Evolutionary conservation across 1,140 invertebrate genomes (phyloP).

Genomic region (Drosophila pectinifera): DNA sequence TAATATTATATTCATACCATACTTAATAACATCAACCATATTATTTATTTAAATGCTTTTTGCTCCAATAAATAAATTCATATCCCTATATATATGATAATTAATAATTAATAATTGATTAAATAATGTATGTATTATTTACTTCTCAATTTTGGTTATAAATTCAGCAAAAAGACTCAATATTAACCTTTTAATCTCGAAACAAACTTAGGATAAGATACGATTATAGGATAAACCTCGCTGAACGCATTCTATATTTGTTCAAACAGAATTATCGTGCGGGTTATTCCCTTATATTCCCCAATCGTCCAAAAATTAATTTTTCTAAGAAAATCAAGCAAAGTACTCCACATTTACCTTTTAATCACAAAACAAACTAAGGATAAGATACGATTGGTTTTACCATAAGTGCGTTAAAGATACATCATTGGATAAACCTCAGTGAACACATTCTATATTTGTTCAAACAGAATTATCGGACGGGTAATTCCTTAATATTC

Average conservation of each 20-base stretch:
- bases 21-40: too few relatives aligned
- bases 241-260: slow-evolving; percentile 20
- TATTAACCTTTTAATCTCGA: too few relatives aligned
- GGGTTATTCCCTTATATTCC: slow-evolving; percentile 34
- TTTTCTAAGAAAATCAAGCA: too few relatives aligned
- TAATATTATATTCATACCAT: too few relatives aligned
- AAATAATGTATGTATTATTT: too few relatives aligned
- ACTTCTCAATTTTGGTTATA: too few relatives aligned
- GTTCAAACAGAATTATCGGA: slow-evolving; percentile 20
- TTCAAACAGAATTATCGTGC: slow-evolving; percentile 19
- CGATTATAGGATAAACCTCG: not conserved
- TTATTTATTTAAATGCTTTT: too few relatives aligned
- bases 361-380: not conserved
- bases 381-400: not conserved
- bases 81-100: too few relatives aligned
- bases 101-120: too few relatives aligned
- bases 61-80: too few relatives aligned
- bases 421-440: slow-evolving; percentile 9
- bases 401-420: slow-evolving; percentile 10
- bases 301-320: slow-evolving; percentile 32
- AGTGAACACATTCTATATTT: slow-evolving; percentile 16
- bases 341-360: not conserved
- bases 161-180: too few relatives aligned
- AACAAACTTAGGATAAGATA: not conserved
- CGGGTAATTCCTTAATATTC: slow-evolving; percentile 36